These are phyloP conservation scores for Lutraria lutraria DNA, from an alignment of 2,888 invertebrate genomes.

Conservation along the genomic window DNA sequence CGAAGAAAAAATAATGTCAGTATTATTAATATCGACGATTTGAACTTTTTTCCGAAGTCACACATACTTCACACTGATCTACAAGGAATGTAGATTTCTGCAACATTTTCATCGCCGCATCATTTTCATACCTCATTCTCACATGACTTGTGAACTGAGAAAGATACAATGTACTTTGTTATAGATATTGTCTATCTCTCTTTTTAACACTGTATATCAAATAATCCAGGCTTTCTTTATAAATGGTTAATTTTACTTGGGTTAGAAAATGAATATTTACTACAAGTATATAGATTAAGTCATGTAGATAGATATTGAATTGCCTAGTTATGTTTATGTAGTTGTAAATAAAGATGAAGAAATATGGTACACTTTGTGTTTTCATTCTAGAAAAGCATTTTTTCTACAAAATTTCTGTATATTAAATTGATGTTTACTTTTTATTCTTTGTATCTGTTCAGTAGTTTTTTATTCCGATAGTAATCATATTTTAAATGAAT, in stretches of 20 bases:
- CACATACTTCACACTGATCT: neutral
- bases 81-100: neutral
- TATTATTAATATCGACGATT: neutral
- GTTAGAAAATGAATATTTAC: neutral
- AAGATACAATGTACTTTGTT: neutral
- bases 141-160: neutral
- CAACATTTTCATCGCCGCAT: neutral
- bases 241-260: neutral
- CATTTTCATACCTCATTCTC: neutral
- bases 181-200: neutral
- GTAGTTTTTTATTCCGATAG: neutral
- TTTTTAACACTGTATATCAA: neutral
- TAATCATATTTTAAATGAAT: neutral
- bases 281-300: neutral
- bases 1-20: constrained; percentile 51
- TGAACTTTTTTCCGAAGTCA: neutral
- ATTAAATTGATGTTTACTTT: neutral
- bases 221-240: neutral
- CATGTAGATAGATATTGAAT: neutral
- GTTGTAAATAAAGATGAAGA: neutral
- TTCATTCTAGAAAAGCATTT: neutral
- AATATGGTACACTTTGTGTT: neutral
- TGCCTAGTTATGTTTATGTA: neutral
- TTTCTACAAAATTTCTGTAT: neutral
- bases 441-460: neutral